Conservation (phyloP, 2,113 vertebrate species). For the Urocitellus parryii region DNA sequence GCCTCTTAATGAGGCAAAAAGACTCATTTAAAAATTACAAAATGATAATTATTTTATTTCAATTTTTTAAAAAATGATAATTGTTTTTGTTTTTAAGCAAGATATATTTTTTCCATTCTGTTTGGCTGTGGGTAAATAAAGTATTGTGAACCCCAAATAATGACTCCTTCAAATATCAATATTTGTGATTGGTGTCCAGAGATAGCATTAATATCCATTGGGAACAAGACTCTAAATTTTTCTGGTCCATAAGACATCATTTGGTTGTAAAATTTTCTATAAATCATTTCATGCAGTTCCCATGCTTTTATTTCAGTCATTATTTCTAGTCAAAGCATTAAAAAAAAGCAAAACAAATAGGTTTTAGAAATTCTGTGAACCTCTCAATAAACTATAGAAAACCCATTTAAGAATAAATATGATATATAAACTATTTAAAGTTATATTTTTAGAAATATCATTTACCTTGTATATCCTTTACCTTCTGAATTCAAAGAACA, state of each 20-base stretch:
- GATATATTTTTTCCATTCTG: neutral
- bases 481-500: neutral
- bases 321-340: neutral
- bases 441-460: neutral
- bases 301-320: neutral
- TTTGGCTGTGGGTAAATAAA: neutral
- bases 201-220: neutral
- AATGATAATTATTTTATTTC: neutral
- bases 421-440: neutral
- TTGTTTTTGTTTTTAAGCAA: slow-evolving; percentile 12
- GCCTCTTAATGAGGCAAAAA: neutral
- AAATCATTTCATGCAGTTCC: neutral
- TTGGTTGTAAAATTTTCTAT: neutral
- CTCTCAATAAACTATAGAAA: neutral
- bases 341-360: neutral
- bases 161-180: neutral
- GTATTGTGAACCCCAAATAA: neutral
- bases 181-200: neutral
- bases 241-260: neutral
- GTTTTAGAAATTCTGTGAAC: neutral
- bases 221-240: neutral
- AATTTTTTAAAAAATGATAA: too few relatives aligned
- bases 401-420: neutral
- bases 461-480: neutral
- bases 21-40: neutral